Evolutionary conservation across 1,140 invertebrate species (phyloP).

Genomic region (Ostrea denselamellosa): DNA sequence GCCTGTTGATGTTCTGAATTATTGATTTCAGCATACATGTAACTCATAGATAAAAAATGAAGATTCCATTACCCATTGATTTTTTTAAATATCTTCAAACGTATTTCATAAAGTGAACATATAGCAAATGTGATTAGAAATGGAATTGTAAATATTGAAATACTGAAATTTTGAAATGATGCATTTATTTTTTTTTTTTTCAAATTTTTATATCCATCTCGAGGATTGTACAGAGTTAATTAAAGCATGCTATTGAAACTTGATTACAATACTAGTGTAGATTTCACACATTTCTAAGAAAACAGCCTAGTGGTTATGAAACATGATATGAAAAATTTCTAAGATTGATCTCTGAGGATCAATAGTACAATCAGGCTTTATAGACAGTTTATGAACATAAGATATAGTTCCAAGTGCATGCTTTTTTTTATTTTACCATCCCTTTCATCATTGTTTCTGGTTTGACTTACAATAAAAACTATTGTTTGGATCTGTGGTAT

Average conservation of each 20-base stretch:
- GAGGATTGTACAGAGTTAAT: too few relatives aligned
- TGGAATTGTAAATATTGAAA: too few relatives aligned
- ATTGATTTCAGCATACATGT: not conserved
- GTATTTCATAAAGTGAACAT: not conserved
- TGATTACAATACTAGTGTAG: too few relatives aligned
- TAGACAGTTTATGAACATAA: not conserved
- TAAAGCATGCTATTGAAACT: too few relatives aligned
- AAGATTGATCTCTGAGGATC: not conserved
- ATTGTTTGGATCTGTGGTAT: not conserved
- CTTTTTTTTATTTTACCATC: not conserved
- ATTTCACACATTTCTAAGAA: not conserved
- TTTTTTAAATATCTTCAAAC: not conserved
- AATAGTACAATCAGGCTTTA: not conserved
- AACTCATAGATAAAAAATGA: too few relatives aligned
- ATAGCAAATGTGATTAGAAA: too few relatives aligned
- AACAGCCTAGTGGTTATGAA: not conserved
- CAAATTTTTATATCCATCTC: too few relatives aligned
- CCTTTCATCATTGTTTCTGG: not conserved
- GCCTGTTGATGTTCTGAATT: not conserved
- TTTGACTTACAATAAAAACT: not conserved
- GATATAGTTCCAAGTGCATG: not conserved
- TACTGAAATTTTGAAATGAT: too few relatives aligned
- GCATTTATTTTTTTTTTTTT: too few relatives aligned
- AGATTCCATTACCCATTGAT: too few relatives aligned
- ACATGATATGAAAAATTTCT: not conserved